phyloP scores from a whole-genome alignment of 1,140 invertebrate species.

The Eupristina koningsbergeri region DNA sequence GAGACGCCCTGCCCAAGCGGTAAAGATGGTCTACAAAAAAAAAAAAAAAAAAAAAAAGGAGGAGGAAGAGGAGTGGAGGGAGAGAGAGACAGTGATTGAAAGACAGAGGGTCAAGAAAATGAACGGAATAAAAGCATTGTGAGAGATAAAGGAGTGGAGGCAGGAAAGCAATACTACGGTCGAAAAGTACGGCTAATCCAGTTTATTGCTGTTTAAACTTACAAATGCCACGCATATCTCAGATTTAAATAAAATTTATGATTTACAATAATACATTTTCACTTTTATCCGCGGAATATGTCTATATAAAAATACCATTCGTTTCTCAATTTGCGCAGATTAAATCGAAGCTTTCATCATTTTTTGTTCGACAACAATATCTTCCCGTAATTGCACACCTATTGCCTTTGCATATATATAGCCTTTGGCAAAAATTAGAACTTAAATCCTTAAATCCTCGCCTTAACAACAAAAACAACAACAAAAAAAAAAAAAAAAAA shows the following conservation, averaged over 20 bases:
- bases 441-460: no score
- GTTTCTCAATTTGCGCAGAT: not conserved
- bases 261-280: not conserved
- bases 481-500: no score
- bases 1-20: constrained; percentile 19
- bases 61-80: not conserved
- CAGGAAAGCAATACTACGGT: constrained; percentile 28
- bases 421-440: no score
- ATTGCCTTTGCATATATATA: no score
- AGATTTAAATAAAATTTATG: not conserved
- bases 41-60: not conserved
- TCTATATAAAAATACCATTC: not conserved
- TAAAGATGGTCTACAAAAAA: constrained; percentile 3
- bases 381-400: no score
- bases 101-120: constrained; percentile 28
- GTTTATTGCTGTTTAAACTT: constrained; percentile 39
- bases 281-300: not conserved
- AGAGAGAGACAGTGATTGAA: not conserved
- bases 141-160: constrained; percentile 31
- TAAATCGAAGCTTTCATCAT: no score
- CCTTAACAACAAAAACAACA: no score
- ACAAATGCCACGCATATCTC: constrained; percentile 12
- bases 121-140: constrained; percentile 42
- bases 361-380: no score
- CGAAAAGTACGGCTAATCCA: constrained; percentile 16